Conservation (phyloP, 1,140 invertebrate genomes). For the Drosophila subpulchrella region DNA sequence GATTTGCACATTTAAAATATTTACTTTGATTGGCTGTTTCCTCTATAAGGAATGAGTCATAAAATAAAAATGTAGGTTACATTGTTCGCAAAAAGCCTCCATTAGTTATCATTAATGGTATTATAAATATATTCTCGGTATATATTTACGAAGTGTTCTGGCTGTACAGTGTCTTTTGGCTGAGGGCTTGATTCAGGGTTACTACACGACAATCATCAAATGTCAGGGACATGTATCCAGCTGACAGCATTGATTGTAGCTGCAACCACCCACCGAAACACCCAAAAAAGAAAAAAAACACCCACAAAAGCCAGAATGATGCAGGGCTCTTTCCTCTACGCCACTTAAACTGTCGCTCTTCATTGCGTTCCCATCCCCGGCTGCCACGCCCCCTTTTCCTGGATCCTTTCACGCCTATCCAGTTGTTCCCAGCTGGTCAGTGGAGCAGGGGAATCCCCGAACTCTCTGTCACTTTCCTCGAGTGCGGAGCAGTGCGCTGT, state of each 20-base stretch:
- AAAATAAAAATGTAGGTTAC: too few relatives aligned
- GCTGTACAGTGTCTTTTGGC: conserved; percentile 12
- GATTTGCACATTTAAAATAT: too few relatives aligned
- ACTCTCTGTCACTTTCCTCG: conserved; percentile 30
- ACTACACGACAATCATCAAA: conserved; percentile 48
- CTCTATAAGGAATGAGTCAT: too few relatives aligned
- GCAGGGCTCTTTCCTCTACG: conserved; percentile 42
- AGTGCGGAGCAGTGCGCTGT: conserved; percentile 65
- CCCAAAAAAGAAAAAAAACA: conserved; percentile 4
- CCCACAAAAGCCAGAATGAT: conserved; percentile 23
- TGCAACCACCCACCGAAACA: conserved; percentile 15
- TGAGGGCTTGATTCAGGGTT: conserved; percentile 9
- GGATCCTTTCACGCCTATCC: conserved; percentile 43
- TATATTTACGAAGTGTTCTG: too few relatives aligned
- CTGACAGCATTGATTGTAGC: conserved; percentile 46
- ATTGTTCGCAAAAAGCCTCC: too few relatives aligned
- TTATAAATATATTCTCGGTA: too few relatives aligned
- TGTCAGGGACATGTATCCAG: conserved; percentile 45
- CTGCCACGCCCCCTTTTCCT: conserved; percentile 6
- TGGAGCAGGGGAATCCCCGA: conserved; percentile 18
- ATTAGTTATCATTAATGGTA: too few relatives aligned
- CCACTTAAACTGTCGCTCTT: conserved; percentile 76
- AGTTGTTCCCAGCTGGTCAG: conserved; percentile 46
- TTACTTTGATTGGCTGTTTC: too few relatives aligned
- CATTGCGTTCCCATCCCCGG: conserved; percentile 48